These are phyloP conservation scores for Artibeus lituratus DNA, from an alignment of 2,797 vertebrate genomes.

Conservation along the genomic window DNA sequence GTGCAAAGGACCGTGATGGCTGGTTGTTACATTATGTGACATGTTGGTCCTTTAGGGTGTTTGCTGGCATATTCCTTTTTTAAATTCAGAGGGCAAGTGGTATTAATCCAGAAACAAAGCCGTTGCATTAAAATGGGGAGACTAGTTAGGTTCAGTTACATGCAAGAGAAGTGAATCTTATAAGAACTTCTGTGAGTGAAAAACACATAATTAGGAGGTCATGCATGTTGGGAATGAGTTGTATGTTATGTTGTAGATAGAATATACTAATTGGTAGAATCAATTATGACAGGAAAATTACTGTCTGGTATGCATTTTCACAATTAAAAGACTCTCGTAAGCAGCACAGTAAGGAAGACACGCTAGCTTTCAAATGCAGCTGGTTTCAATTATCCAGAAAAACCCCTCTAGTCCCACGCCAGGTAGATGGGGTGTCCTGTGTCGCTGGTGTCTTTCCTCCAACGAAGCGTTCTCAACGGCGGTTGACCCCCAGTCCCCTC, in stretches of 20 bases:
- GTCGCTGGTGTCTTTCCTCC: neutral
- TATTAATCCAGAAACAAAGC: constrained; percentile 9
- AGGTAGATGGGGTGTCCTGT: neutral
- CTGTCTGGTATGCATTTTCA: neutral
- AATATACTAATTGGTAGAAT: neutral
- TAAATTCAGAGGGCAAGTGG: neutral
- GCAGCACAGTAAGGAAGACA: neutral
- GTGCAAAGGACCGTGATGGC: neutral
- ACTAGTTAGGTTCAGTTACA: neutral
- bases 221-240: neutral
- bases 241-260: neutral
- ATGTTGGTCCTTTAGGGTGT: neutral
- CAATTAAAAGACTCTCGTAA: neutral
- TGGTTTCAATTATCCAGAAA: constrained; percentile 19
- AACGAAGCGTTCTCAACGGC: neutral
- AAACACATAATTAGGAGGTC: neutral
- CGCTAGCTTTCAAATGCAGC: neutral
- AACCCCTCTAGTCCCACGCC: neutral
- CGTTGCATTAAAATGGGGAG: neutral
- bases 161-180: neutral
- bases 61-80: neutral
- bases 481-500: neutral
- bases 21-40: neutral
- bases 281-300: neutral
- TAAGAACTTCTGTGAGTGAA: neutral